These are phyloP conservation scores for Syrphus vitripennis DNA, from an alignment of 2,888 invertebrate species.

Conservation along the genomic window DNA sequence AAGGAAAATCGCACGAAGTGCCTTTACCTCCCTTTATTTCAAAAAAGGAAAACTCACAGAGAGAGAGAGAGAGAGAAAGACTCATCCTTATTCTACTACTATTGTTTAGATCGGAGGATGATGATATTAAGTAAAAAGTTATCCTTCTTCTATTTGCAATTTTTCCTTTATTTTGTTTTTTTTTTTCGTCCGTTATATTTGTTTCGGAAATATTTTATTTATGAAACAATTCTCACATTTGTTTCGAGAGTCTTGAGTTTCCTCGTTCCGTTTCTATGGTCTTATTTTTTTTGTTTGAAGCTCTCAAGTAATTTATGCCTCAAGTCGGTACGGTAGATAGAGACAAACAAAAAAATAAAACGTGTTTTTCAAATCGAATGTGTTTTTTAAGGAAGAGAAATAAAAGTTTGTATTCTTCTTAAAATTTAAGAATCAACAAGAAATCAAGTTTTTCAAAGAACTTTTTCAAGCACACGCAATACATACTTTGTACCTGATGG, in stretches of 20 bases:
- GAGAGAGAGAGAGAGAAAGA: neutral
- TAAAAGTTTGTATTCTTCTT: slow-evolving; percentile 18
- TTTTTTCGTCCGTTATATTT: slow-evolving; percentile 50
- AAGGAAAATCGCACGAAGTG: slow-evolving; percentile 24
- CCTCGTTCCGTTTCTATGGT: neutral
- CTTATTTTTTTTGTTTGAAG: slow-evolving; percentile 28
- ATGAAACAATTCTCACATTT: slow-evolving; percentile 70
- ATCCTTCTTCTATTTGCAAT: slow-evolving; percentile 46
- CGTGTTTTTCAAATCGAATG: slow-evolving; percentile 30
- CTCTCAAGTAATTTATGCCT: slow-evolving; percentile 64
- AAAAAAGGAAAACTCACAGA: neutral
- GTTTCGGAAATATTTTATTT: slow-evolving; percentile 69
- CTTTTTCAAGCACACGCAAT: slow-evolving; percentile 50
- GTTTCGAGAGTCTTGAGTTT: slow-evolving; percentile 35
- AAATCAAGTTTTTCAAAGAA: slow-evolving; percentile 60
- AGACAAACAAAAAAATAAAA: slow-evolving; percentile 30
- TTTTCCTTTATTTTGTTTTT: neutral
- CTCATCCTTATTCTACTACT: neutral
- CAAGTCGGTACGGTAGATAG: neutral
- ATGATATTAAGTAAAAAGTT: slow-evolving; percentile 49
- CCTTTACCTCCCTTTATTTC: neutral
- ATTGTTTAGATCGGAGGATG: slow-evolving; percentile 34
- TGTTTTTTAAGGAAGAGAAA: neutral
- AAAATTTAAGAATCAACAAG: slow-evolving; percentile 50
- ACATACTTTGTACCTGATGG: neutral